These are phyloP conservation scores for Pilophorus perplexus DNA, from an alignment of 2,888 invertebrate genomes.

Conservation along the genomic window DNA sequence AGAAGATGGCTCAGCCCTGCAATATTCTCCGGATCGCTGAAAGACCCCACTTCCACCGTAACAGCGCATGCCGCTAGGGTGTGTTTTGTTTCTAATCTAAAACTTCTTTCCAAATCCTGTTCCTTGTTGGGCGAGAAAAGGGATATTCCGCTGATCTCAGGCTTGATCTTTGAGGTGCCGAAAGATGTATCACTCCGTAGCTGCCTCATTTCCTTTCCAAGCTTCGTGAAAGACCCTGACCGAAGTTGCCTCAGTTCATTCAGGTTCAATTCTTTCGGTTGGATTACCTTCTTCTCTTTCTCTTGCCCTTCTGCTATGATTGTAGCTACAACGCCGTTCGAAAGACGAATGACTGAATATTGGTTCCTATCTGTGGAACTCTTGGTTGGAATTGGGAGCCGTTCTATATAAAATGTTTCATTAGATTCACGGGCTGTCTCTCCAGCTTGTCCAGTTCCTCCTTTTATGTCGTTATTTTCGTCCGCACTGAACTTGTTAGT, in stretches of 20 bases:
- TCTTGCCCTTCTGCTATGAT: slow-evolving; percentile 47
- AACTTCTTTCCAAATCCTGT: background rate
- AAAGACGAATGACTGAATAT: slow-evolving; percentile 54
- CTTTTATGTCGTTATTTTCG: background rate
- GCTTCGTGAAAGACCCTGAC: background rate
- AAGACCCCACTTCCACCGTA: slow-evolving; percentile 72
- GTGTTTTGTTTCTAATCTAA: slow-evolving; percentile 44
- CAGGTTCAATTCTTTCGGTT: background rate
- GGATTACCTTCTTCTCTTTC: no score
- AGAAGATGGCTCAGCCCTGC: slow-evolving; percentile 82
- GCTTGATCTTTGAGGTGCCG: slow-evolving; percentile 34
- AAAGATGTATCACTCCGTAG: no score
- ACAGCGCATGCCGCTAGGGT: slow-evolving; percentile 68
- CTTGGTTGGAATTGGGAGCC: slow-evolving; percentile 62
- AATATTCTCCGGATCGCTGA: slow-evolving; percentile 72
- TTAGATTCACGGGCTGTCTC: background rate
- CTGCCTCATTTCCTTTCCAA: background rate
- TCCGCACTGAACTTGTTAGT: no score
- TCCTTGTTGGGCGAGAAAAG: background rate
- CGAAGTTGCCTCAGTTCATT: background rate
- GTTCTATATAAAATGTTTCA: background rate
- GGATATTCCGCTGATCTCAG: background rate
- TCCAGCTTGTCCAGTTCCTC: background rate
- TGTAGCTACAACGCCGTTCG: slow-evolving; percentile 48
- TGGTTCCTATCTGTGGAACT: slow-evolving; percentile 74